Base-by-base conservation (phyloP, 2,888 invertebrate genomes). In the Clitarchus hookeri region DNA sequence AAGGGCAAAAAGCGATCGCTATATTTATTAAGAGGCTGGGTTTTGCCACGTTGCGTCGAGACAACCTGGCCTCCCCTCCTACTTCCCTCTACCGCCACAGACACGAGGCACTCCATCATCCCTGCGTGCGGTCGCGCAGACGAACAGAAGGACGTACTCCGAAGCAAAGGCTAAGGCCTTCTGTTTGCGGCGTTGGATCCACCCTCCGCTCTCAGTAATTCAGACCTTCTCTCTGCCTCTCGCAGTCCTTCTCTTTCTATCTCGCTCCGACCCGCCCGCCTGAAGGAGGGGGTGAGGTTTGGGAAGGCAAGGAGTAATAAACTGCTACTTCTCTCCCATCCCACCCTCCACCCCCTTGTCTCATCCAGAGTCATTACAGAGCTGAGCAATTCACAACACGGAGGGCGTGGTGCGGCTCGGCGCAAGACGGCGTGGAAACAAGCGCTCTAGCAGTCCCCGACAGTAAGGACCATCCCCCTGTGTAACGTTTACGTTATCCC, bases 321-420 rank as follows among this genome's bases (percentile, higher is more conserved):
- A 65, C 65, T 65, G 65, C 65, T 65, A n/a, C 65, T 65, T 65
- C 65, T 19, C n/a, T 23, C 23, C 65, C 8, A 11, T 23, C 0
- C 65, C 65, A 11, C 16, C 23, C 19, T n/a, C 8, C 65, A 19
- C 19, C n/a, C 65, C 8, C 65, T 23, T 65, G 65, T 65, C 65
- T 65, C 65, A 65, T 65, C 65, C 65, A 65, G 65, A 65, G 65
- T 65, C 65, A 65, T 65, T 65, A 65, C 65, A 65, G 65, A n/a
- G 19, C 65, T 65, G 65, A 65, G 65, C 65, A 65, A 65, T 65
- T 65, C 23, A n/a, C 65, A n/a, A 65, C 65, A 65, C 65, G 65
- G n/a, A 6, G 65, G 65, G 65, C 65, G 65, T 65, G 65, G 65
- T 19, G 65, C 65, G n/a, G 16, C 13, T 8, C 65, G 65, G 19